Evolutionary conservation across 2,888 invertebrate genomes (phyloP), one percentile per base, ranked within the genome.

Genomic region (Vanessa cardui): DNA sequence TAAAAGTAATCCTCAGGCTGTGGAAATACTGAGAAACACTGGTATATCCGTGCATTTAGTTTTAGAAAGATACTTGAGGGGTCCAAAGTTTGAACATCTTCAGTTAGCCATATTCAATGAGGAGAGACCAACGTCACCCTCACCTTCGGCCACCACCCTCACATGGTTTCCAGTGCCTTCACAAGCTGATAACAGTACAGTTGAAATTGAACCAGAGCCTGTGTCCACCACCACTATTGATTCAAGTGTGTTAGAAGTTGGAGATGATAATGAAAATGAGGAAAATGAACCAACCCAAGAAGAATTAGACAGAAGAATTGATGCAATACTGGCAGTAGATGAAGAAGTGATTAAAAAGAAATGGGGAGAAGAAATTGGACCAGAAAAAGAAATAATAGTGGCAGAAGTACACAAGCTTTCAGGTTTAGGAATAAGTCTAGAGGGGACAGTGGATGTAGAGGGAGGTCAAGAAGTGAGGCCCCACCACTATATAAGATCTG

Each of bases 401-500:
- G 98, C 98, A 69, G 98, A 99, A 92, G 94, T 99, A 76, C 96
- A 96, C 79, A 99, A 99, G 93, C 95, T 98, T 79, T 96, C 96
- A 80, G 99, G 98, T 62, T 94, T 99, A 73, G 99, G 99, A 6
- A 99, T 99, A 80, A 99, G 98, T 86, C 94, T 99, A 73, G 99
- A 99, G 91, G 99, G 99, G 45, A 99, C 99, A 0, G 99, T 99
- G 16, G 99, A 99, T 83, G 99, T 99, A 31, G 99, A 99, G 90
- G 97, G 97, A 77, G 99, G 99, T 3, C 95, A 97, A 76, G 99
- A 99, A 93, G 96, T 99, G 50, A 95, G 99, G 77, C 99, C 99
- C n/a, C 99, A 99, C 92, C 99, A 99, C 92, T 99, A 98, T 84
- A 99, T 99, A 79, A 95, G 99, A 75, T 98, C 98, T 45, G 98